These are phyloP conservation scores for Mayetiola destructor DNA, from an alignment of 2,888 invertebrate species.

Conservation along the genomic window DNA sequence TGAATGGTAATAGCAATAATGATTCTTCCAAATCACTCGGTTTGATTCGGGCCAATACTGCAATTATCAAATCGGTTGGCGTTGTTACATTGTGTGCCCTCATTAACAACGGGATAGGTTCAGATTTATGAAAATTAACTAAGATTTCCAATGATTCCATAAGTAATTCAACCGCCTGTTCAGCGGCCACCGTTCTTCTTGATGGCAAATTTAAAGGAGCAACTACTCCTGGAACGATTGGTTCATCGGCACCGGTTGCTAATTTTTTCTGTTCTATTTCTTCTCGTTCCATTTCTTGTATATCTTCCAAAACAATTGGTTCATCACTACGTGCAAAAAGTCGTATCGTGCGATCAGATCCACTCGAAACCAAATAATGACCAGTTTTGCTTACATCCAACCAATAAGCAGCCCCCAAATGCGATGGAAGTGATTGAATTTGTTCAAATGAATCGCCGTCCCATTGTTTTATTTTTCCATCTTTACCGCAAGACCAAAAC, in stretches of 20 bases:
- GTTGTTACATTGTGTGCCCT: conserved; percentile 58
- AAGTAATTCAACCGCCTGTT: conserved; percentile 63
- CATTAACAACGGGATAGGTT: conserved; percentile 49
- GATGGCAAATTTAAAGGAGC: conserved; percentile 70
- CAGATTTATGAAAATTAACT: conserved; percentile 36
- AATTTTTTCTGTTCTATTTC: conserved; percentile 50
- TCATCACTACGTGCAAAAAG: conserved; percentile 77
- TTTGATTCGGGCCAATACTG: conserved; percentile 62
- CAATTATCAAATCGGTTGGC: conserved; percentile 65
- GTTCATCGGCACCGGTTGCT: conserved; percentile 56
- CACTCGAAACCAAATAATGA: conserved; percentile 55
- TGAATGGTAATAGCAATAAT: conserved; percentile 70
- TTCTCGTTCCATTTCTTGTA: conserved; percentile 72
- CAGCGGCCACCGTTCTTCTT: conserved; percentile 45
- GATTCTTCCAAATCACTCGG: conserved; percentile 87
- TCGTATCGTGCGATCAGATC: conserved; percentile 76
- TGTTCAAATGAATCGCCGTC: conserved; percentile 85
- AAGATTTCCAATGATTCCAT: conserved; percentile 78
- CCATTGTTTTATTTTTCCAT: conserved; percentile 93
- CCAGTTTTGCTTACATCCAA: conserved; percentile 53
- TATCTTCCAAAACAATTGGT: conserved; percentile 82
- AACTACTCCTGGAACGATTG: conserved; percentile 44
- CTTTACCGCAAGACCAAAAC: conserved; percentile 86
- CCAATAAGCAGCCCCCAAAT: conserved; percentile 63
- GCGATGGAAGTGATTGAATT: conserved; percentile 78